Percentiles rank a stretch among this genome's conserved stretches.
phyloP scores from a whole-genome alignment of 2,797 vertebrate genomes.

The Discoglossus pictus region DNA sequence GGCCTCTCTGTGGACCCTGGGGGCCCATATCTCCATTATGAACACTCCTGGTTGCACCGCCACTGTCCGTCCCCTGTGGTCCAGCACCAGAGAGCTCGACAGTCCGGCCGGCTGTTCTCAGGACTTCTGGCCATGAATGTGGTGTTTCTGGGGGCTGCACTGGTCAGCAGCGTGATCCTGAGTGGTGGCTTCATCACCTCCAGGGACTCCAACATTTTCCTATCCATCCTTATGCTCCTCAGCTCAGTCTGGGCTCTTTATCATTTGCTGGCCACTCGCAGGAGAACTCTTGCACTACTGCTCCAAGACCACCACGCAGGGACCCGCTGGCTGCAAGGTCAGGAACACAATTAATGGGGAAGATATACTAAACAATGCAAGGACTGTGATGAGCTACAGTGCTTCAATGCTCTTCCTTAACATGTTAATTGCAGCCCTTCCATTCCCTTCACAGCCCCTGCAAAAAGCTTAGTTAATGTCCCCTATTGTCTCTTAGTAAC shows the following conservation, averaged over 20 bases:
- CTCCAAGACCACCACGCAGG: constrained; percentile 82
- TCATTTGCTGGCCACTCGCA: constrained; percentile 72
- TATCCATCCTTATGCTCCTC: constrained; percentile 75
- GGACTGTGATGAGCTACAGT: too few relatives aligned
- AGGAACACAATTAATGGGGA: constrained; percentile 31
- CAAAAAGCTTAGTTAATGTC: too few relatives aligned
- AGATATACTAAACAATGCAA: too few relatives aligned
- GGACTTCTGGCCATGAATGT: constrained; percentile 86
- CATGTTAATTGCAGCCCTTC: too few relatives aligned
- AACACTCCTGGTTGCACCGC: constrained; percentile 65
- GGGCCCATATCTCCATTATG: constrained; percentile 9
- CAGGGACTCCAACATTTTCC: constrained; percentile 71
- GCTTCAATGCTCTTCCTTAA: too few relatives aligned
- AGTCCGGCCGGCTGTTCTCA: constrained; percentile 77
- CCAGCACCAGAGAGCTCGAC: constrained; percentile 69
- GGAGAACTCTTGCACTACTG: constrained; percentile 60
- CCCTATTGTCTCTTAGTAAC: too few relatives aligned
- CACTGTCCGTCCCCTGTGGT: constrained; percentile 61
- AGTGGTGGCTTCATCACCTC: constrained; percentile 69
- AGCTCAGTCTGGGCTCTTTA: constrained; percentile 79
- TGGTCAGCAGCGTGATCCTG: constrained; percentile 77
- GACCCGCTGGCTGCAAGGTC: constrained; percentile 74
- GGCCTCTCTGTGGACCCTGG: neutral
- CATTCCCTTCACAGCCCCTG: too few relatives aligned
- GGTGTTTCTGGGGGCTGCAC: constrained; percentile 81